Evolutionary conservation across 2,888 invertebrate genomes (phyloP).

Genomic region (Ophion costatus): DNA sequence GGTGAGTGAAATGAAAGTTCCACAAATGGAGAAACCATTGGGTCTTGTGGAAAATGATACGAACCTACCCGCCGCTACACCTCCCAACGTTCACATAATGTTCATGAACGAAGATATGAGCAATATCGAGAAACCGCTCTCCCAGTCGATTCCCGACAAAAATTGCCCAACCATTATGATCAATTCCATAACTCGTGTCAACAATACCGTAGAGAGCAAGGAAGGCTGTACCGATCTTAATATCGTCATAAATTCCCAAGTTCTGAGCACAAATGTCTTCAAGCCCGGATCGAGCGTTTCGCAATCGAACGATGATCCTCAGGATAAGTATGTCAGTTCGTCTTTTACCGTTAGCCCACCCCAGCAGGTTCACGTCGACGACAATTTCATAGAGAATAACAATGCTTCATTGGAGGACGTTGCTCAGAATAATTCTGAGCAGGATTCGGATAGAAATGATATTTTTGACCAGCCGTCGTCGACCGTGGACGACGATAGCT

Average conservation of each 20-base stretch:
- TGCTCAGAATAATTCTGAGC: background rate
- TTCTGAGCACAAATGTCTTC: conserved; percentile 86
- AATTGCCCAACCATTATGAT: conserved; percentile 81
- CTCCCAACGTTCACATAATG: conserved; percentile 79
- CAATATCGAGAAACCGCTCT: conserved; percentile 50
- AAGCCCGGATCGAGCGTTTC: conserved; percentile 68
- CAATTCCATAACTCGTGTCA: conserved; percentile 80
- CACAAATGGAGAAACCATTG: conserved; percentile 24
- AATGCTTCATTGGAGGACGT: conserved; percentile 27
- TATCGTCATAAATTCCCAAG: conserved; percentile 89
- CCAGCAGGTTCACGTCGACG: background rate
- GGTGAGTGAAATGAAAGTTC: conserved; percentile 62
- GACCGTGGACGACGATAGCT: conserved; percentile 22
- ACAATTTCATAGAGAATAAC: conserved; percentile 1
- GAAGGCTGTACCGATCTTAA: conserved; percentile 89
- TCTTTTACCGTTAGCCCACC: conserved; percentile 21
- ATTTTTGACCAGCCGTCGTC: conserved; percentile 12
- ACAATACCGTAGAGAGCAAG: conserved; percentile 85
- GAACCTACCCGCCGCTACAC: conserved; percentile 41
- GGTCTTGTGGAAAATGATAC: conserved; percentile 27
- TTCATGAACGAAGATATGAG: conserved; percentile 74
- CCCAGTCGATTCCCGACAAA: conserved; percentile 49
- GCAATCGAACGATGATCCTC: conserved; percentile 36
- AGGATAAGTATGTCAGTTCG: conserved; percentile 58
- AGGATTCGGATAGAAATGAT: conserved; percentile 56